phyloP scores from a whole-genome alignment of 64 coral and sea anemone genomes.

The Hydrozoanthus tunicans region DNA sequence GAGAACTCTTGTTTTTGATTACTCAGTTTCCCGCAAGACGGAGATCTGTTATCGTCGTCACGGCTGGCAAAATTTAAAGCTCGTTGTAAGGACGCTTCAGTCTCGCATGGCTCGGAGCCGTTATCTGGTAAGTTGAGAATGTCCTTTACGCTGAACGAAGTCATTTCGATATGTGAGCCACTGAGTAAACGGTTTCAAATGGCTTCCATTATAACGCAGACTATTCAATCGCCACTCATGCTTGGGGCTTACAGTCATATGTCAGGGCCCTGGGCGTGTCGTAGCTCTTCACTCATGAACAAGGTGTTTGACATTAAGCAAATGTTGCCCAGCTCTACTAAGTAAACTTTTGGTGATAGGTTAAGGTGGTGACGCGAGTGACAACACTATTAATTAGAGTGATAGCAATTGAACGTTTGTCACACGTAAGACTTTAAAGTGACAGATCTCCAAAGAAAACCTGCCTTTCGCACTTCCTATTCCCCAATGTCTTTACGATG shows the following conservation, averaged over 20 bases:
- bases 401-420: slow-evolving; percentile 98
- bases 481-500: slow-evolving; percentile 51
- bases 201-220: slow-evolving; percentile 77
- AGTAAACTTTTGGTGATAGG: slow-evolving; percentile 98
- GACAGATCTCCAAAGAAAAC: slow-evolving; percentile 81
- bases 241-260: slow-evolving; percentile 77
- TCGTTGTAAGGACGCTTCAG: slow-evolving; percentile 68
- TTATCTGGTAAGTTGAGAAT: slow-evolving; percentile 89
- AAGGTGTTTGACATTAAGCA: slow-evolving; percentile 99
- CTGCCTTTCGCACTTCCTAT: slow-evolving; percentile 73
- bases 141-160: slow-evolving; percentile 99
- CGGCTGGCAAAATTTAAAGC: slow-evolving; percentile 65
- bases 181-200: slow-evolving; percentile 98
- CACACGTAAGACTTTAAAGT: slow-evolving; percentile 93
- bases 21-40: slow-evolving; percentile 82
- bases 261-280: slow-evolving; percentile 79
- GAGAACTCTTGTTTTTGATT: slow-evolving; percentile 87
- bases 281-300: slow-evolving; percentile 91
- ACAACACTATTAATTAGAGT: slow-evolving; percentile 99
- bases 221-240: slow-evolving; percentile 80
- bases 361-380: slow-evolving; percentile 96
- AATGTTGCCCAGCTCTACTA: slow-evolving; percentile 87
- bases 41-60: slow-evolving; percentile 80
- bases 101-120: slow-evolving; percentile 54
- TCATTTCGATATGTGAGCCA: slow-evolving; percentile 82